Base-by-base conservation (phyloP, 2,113 vertebrate species). In the Cricetomys ansorgei region DNA sequence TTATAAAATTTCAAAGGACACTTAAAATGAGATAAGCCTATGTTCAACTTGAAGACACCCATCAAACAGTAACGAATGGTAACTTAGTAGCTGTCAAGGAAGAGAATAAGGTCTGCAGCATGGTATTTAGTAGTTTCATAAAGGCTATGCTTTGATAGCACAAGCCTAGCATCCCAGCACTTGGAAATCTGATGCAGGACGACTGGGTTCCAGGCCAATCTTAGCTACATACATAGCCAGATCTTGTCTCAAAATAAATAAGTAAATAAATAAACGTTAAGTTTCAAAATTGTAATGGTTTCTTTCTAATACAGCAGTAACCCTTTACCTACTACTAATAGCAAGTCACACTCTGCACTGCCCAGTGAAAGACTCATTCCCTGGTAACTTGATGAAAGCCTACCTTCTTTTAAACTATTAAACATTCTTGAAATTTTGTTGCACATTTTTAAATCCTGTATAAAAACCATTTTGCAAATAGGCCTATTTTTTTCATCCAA, bases 321-420 rank as follows among this genome's bases (percentile, higher is more conserved):
- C 65, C 43, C 31, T 70, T 75, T 86, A 65, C 37, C 6, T 55
- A 65, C 37, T 75, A 62, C 50, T 89, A 48, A 62, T 27, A 70
- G 19, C 3, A 27, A 43, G 64, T 83, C 59, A 72, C 6, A 85
- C 40, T 79, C 80, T 57, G 17, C 25, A 88, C 85, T 55, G 70
- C 40, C 4, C 43, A 29, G 57, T 84, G 27, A 94, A 91, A 75
- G 93, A 95, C 77, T 62, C 92, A 92, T 43, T 91, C 37, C 90
- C 25, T 65, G 91, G 27, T 62, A n/a, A 94, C 4, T 59, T 64
- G 45, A 77, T 59, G 19, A 75, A n/a, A 84, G 91, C 55, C 27
- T 57, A 55, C 10, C 29, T 77, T 59, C 4, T 21, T 73, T 79
- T 88, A 88, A 91, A 79, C 5, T 34, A 88, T 16, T 9, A 43